Evolutionary conservation across 2,888 invertebrate species (phyloP), one percentile per base, ranked within the genome.

Genomic region (Tholera decimalis): DNA sequence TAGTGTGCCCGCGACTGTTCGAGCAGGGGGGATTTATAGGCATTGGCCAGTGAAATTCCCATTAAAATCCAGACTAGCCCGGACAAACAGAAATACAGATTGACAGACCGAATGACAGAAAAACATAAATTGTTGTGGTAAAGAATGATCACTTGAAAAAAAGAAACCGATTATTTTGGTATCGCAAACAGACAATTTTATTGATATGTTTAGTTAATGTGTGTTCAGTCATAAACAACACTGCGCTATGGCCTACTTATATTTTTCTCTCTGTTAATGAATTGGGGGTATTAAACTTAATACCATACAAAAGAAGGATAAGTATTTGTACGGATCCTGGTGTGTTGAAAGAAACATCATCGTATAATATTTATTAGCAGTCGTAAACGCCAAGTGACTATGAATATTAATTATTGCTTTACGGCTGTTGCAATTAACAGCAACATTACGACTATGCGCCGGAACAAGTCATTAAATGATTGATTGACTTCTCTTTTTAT

Each of bases 351-450:
- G 58, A 54, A 50, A 67, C 39, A 44, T 58, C 26, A 39, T 67
- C 22, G n/a, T 51, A 39, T 39, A 44, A 58, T 49, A 33, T 67
- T 58, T 58, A 67, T 53, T 22, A 58, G 39, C n/a, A 9, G n/a
- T 46, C 57, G 49, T 67, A 58, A 54, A 73, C 24, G 24, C 24
- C 37, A 58, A 67, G 51, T 53, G 46, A 47, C 22, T 47, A 53
- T 43, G 46, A 53, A 65, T n/a, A n/a, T 50, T 73, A 46, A 55
- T 58, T 58, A 56, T 51, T 33, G 46, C 41, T 73, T 73, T 73
- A 73, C 41, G 20, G 6, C 24, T 39, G 49, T 44, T 54, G 49
- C 39, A 58, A 71, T 74, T 58, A 73, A 54, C 28, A 44, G 20
- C 20, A 33, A 39, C 44, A 44, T 65, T 28, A 66, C 49, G 33